Conservation (phyloP, 1,140 invertebrate genomes). For the Drosophila ananassae region DNA sequence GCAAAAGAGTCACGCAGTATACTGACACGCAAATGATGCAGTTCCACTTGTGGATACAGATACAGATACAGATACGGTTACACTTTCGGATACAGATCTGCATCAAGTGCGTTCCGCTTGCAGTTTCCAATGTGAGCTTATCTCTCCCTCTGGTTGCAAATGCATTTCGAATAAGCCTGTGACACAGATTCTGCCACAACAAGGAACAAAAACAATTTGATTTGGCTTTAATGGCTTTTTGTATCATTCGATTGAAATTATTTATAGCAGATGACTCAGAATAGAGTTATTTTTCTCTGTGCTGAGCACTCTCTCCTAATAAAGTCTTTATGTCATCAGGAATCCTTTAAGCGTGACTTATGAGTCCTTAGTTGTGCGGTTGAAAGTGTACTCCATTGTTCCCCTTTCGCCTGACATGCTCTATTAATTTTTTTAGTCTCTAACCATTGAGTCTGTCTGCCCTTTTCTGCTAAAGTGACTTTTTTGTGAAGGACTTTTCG, state of each 20-base stretch:
- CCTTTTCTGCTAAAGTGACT: background rate
- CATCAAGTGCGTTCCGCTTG: constrained; percentile 5
- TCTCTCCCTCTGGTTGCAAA: constrained; percentile 7
- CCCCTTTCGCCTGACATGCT: constrained; percentile 31
- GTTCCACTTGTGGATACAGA: constrained; percentile 21
- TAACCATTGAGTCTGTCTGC: constrained; percentile 26
- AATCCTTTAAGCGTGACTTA: constrained; percentile 64
- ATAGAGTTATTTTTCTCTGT: background rate
- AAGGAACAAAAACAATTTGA: too few relatives aligned
- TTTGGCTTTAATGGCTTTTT: too few relatives aligned
- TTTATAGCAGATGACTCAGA: background rate
- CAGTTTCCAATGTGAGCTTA: background rate
- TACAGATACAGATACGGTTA: constrained; percentile 1
- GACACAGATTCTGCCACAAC: background rate
- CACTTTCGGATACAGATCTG: constrained; percentile 8
- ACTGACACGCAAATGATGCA: constrained; percentile 26
- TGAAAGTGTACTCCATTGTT: constrained; percentile 7
- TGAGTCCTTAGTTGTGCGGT: constrained; percentile 45
- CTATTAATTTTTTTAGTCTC: constrained; percentile 73
- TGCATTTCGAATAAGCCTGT: constrained; percentile 25
- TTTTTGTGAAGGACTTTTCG: constrained; percentile 14
- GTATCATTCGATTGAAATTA: background rate
- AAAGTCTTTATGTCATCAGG: constrained; percentile 34
- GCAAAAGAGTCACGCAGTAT: constrained; percentile 21
- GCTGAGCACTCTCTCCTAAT: background rate